These are phyloP conservation scores for Agriopis leucophaearia DNA, from an alignment of 2,888 invertebrate species.

Conservation along the genomic window DNA sequence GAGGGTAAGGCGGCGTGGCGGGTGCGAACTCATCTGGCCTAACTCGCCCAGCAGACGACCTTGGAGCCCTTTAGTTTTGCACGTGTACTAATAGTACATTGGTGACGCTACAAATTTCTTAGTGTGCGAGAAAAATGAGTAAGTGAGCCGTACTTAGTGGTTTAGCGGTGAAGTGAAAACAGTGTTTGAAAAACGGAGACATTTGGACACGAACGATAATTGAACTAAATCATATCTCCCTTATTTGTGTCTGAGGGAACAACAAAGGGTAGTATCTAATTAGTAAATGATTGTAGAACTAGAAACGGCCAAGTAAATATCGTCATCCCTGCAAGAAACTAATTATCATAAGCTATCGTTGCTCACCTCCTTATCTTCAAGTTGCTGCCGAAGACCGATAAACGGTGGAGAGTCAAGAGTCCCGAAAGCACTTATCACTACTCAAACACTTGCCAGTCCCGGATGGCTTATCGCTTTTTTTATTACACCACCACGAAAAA, in stretches of 20 bases:
- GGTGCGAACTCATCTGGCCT: too few relatives aligned
- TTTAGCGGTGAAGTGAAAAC: too few relatives aligned
- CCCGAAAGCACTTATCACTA: slow-evolving; percentile 74
- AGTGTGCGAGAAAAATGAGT: too few relatives aligned
- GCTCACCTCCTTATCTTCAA: slow-evolving; percentile 82
- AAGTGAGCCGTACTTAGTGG: too few relatives aligned
- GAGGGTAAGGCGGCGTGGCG: too few relatives aligned
- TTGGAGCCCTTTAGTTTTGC: too few relatives aligned
- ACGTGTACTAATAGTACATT: too few relatives aligned
- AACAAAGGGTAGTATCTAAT: slow-evolving; percentile 8
- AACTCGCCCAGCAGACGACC: too few relatives aligned
- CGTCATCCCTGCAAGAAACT: slow-evolving; percentile 54
- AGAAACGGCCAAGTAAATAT: slow-evolving; percentile 30
- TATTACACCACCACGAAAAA: slow-evolving; percentile 66
- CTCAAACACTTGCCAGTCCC: slow-evolving; percentile 68
- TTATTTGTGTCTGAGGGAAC: not conserved
- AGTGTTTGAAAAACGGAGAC: too few relatives aligned
- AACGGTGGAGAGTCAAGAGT: slow-evolving; percentile 52
- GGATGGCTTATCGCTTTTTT: slow-evolving; percentile 63
- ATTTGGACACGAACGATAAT: too few relatives aligned
- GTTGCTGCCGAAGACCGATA: slow-evolving; percentile 72
- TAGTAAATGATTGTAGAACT: slow-evolving; percentile 1
- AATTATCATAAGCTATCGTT: slow-evolving; percentile 82
- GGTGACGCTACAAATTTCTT: too few relatives aligned
- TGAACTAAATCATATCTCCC: too few relatives aligned